Evolutionary conservation across 2,113 vertebrate genomes (phyloP), one percentile per base, ranked within the genome.

Genomic region (Trematocara unimaculatum): DNA sequence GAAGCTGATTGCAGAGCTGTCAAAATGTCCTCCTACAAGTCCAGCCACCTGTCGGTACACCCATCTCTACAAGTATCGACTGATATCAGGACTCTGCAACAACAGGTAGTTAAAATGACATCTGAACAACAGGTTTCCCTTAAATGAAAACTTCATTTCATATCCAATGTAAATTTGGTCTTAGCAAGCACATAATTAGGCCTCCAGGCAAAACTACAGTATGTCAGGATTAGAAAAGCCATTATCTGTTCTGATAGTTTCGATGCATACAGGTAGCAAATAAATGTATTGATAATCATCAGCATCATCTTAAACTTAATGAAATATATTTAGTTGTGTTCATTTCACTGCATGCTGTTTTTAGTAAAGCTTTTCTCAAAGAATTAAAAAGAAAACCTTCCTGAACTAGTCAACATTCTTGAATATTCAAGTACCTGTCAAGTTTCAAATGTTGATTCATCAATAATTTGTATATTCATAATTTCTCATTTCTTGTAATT

Each of bases 81-180:
- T 95, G 31, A 97, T 99, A 87, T 97, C 96, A 9, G 98, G 98
- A 81, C 81, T 96, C 49, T 99, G 98, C 95, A 99, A 97, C 93
- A 99, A 99, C 96, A 98, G 98, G 98, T 99, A 31, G 12, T 20
- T 42, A 15, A 64, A 17, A 77, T 12, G 26, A 77, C 72, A 33
- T 51, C 45, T 5, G 29, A 70, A 15, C 64, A 70, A 70, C n/a
- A 1, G n/a, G n/a, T 70, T 67, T 70, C n/a, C 2, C 1, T 0
- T 15, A 45, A 33, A 81, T 20, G 7, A 38, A 49, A 54, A 54
- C 8, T 53, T 9, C 0, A 54, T 4, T 38, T 83, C 20, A 70
- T 2, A 38, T 53, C 53, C 20, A n/a, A 3, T 31, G 38, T 55
- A 38, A 64, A 64, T 64, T 38, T 64, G 5, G 0, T 53, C 47